These are phyloP conservation scores for Calycopis cecrops DNA, from an alignment of 1,140 invertebrate genomes.

Conservation along the genomic window DNA sequence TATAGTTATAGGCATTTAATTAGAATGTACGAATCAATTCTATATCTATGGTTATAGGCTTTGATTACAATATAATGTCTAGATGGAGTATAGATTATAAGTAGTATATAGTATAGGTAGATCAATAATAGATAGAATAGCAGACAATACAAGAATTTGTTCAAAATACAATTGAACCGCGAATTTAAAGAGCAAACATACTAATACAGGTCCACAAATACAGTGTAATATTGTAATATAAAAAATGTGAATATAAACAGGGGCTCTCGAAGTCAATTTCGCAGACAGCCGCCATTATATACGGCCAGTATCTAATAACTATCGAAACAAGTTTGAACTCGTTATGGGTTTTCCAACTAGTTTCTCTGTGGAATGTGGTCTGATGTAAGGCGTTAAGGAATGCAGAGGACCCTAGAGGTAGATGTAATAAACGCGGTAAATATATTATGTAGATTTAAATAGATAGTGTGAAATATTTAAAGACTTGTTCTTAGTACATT, in stretches of 20 bases:
- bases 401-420: slow-evolving; percentile 25
- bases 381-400: slow-evolving; percentile 27
- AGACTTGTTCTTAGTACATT: too few species aligned
- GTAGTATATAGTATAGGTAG: too few species aligned
- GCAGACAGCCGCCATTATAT: slow-evolving; percentile 5
- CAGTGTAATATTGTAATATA: background rate
- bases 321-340: slow-evolving; percentile 29
- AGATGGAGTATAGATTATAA: too few species aligned
- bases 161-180: background rate
- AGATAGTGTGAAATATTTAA: too few species aligned
- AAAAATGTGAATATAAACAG: background rate
- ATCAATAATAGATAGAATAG: too few species aligned
- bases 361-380: slow-evolving; percentile 27
- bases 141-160: background rate
- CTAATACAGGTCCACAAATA: background rate
- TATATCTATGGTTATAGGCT: too few species aligned
- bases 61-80: too few species aligned
- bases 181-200: too few species aligned
- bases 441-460: background rate
- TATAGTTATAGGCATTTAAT: too few species aligned
- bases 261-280: slow-evolving; percentile 12
- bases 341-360: slow-evolving; percentile 30
- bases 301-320: slow-evolving; percentile 24
- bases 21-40: too few species aligned
- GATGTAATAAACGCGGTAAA: slow-evolving; percentile 13